Evolutionary conservation across 2,113 vertebrate genomes (phyloP).

Genomic region (Misgurnus anguillicaudatus): DNA sequence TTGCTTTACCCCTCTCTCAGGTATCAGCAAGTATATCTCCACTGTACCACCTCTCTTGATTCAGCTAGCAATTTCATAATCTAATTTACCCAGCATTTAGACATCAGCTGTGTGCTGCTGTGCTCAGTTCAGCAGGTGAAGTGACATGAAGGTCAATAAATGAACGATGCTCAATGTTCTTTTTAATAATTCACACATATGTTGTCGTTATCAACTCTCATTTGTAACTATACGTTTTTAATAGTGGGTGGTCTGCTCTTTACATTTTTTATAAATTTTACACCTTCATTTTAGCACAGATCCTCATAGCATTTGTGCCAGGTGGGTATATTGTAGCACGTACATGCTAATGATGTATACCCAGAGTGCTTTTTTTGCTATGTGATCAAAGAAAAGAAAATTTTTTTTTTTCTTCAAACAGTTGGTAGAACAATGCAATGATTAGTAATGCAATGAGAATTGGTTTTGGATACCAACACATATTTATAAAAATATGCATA

Average conservation of each 20-base stretch:
- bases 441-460: slow-evolving; percentile 8
- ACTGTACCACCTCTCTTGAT: slow-evolving; percentile 40
- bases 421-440: neutral
- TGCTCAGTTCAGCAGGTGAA: neutral
- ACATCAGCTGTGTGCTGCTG: slow-evolving; percentile 8
- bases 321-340: slow-evolving; percentile 9
- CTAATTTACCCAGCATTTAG: neutral
- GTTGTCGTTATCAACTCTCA: neutral
- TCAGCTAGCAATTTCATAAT: slow-evolving; percentile 16
- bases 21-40: slow-evolving; percentile 50
- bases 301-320: slow-evolving; percentile 10
- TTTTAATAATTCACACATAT: neutral
- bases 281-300: slow-evolving; percentile 14
- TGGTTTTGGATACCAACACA: too few relatives aligned
- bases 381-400: slow-evolving; percentile 10
- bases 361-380: slow-evolving; percentile 45
- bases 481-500: too few relatives aligned
- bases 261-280: neutral
- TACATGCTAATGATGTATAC: slow-evolving; percentile 41
- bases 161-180: neutral
- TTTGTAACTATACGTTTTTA: neutral
- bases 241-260: neutral
- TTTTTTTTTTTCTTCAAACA: slow-evolving; percentile 48
- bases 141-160: neutral
- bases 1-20: slow-evolving; percentile 46